Evolutionary conservation across 2,797 vertebrate species (phyloP), one percentile per base, ranked within the genome.

Genomic region (Esox lucius): DNA sequence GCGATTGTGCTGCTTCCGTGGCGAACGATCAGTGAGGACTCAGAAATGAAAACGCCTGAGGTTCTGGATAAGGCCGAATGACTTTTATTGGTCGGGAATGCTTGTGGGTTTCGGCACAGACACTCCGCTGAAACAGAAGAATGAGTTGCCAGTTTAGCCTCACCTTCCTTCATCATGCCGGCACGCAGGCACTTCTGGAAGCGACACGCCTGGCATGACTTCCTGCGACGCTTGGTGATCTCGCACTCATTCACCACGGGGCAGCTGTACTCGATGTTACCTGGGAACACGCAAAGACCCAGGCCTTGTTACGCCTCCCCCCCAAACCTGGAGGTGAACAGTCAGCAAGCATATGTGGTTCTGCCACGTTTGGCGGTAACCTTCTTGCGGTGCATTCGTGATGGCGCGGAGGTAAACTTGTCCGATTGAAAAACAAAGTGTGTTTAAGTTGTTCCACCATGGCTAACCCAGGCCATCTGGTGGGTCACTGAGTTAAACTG

Each of bases 91-190:
- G 28, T 31, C 28, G 3, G 28, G 28, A 31, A 53, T n/a, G 17
- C 8, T 17, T 5, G 17, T 19, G 19, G 7, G n/a, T 56, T 56
- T n/a, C 8, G 7, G 64, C 24, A 5, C 4, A 31, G 28, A 13
- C 22, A 31, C 13, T 65, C 12, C 24, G 22, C 16, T 13, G 62
- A 65, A 13, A 17, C 13, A 1, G 13, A 61, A 13, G 13, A 13
- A 15, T 4, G 11, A 17, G 62, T 65, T 24, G 17, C 39, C 66
- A 0, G 35, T 39, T 39, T 8, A 28, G 19, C 53, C 90, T 5
- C 75, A 94, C 94, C 94, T 78, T 94, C 94, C 69, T 90, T 90
- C 92, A 95, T 92, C 93, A 94, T 94, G 3, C 94, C 94, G 0
- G 92, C 93, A 66, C 86, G 88, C 26, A 94, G 91, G 80, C 94